These are phyloP conservation scores for Elephas maximus DNA, from an alignment of 2,113 vertebrate genomes.

Conservation along the genomic window DNA sequence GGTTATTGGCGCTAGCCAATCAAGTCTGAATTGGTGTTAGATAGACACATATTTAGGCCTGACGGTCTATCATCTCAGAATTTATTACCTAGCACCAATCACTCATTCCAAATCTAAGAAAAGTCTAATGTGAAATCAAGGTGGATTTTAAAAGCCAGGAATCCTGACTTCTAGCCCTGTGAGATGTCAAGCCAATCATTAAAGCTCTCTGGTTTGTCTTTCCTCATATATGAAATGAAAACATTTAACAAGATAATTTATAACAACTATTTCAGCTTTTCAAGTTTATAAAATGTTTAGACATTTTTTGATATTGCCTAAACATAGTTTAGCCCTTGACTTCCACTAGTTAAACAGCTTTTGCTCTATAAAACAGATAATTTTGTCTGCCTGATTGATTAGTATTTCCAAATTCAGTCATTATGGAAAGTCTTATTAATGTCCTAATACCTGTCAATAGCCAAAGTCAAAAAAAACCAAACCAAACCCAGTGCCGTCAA, in stretches of 20 bases:
- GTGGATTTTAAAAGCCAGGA: background rate
- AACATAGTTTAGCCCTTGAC: background rate
- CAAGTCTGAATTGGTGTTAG: background rate
- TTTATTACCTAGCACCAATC: background rate
- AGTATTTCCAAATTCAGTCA: background rate
- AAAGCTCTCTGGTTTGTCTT: background rate
- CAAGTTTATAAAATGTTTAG: background rate
- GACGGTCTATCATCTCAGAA: slow-evolving; percentile 40
- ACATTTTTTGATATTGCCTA: slow-evolving; percentile 3
- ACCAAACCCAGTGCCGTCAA: too few species aligned
- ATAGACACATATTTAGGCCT: background rate
- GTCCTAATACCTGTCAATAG: background rate
- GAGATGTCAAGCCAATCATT: background rate
- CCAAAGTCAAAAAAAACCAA: background rate
- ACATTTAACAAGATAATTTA: background rate
- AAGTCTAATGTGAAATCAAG: slow-evolving; percentile 6
- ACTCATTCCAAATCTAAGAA: slow-evolving; percentile 19
- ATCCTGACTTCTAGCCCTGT: background rate
- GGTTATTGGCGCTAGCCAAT: background rate
- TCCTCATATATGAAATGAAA: background rate
- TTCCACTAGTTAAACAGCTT: background rate
- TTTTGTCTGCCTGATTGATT: background rate
- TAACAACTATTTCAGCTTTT: background rate
- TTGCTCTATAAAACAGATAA: background rate
- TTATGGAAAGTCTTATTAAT: background rate